These are phyloP conservation scores for Nasua narica DNA, from an alignment of 2,797 vertebrate genomes.

Conservation along the genomic window DNA sequence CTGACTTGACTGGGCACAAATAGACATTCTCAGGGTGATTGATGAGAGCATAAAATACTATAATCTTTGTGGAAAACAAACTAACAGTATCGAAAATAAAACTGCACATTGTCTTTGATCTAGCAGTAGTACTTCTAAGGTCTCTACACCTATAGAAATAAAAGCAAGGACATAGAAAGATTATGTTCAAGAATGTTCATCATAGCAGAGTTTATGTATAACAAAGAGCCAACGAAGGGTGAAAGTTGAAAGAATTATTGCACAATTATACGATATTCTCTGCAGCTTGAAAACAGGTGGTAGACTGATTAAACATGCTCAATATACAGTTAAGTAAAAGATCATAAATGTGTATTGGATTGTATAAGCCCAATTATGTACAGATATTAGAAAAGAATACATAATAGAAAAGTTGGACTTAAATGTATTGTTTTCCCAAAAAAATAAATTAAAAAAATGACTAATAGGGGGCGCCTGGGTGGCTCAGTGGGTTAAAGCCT, in stretches of 20 bases:
- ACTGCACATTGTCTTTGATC: neutral
- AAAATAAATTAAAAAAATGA: neutral
- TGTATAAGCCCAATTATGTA: neutral
- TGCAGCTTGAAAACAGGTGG: neutral
- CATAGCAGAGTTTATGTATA: neutral
- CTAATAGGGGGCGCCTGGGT: neutral
- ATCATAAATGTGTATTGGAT: neutral
- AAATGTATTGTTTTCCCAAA: neutral
- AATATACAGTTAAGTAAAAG: neutral
- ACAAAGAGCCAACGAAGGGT: neutral
- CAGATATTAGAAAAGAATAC: constrained; percentile 5
- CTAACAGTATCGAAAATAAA: neutral
- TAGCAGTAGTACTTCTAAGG: neutral
- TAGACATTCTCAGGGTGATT: neutral
- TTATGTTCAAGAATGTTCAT: neutral
- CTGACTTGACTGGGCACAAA: neutral
- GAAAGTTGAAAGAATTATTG: neutral
- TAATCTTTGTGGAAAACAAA: neutral
- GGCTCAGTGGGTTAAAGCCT: no score
- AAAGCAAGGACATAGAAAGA: neutral
- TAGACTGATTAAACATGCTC: neutral
- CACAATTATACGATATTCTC: neutral
- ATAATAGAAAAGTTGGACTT: neutral
- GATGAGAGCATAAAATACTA: neutral
- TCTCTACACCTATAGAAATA: neutral